Evolutionary conservation across 2,797 vertebrate species (phyloP).

Genomic region (Botia kubotai): DNA sequence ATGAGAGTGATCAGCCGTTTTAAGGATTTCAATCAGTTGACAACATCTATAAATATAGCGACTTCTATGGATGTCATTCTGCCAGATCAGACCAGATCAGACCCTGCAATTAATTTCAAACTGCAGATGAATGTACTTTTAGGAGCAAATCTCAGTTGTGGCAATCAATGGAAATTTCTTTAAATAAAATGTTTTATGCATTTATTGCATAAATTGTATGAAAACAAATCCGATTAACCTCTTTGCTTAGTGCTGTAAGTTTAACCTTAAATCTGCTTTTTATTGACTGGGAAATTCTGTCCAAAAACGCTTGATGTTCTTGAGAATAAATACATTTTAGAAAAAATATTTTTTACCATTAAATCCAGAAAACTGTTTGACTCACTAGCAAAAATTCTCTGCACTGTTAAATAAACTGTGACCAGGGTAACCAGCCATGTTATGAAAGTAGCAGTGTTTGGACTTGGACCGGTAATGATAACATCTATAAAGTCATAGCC

Average conservation of each 20-base stretch:
- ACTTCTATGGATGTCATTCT: not conserved
- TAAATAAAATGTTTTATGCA: not conserved
- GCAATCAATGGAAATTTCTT: not conserved
- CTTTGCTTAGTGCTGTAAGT: not conserved
- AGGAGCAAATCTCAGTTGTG: not conserved
- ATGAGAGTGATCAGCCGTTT: conserved; percentile 48
- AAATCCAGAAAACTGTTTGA: not conserved
- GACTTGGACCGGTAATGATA: not conserved
- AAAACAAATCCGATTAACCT: not conserved
- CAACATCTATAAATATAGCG: not conserved
- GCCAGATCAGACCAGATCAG: not conserved
- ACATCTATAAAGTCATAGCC: not conserved
- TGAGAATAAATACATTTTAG: not conserved
- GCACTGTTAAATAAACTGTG: not conserved
- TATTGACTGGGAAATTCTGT: not conserved
- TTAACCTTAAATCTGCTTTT: not conserved
- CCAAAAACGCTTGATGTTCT: not conserved
- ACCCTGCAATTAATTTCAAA: not conserved
- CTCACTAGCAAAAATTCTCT: not conserved
- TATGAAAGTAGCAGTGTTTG: not conserved
- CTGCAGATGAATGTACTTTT: conserved; percentile 30
- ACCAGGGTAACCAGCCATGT: not conserved
- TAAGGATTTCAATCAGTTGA: not conserved
- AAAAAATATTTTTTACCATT: not conserved
- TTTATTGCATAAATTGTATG: not conserved